Evolutionary conservation across 2,113 vertebrate species (phyloP), one percentile per base, ranked within the genome.

Genomic region (human): DNA sequence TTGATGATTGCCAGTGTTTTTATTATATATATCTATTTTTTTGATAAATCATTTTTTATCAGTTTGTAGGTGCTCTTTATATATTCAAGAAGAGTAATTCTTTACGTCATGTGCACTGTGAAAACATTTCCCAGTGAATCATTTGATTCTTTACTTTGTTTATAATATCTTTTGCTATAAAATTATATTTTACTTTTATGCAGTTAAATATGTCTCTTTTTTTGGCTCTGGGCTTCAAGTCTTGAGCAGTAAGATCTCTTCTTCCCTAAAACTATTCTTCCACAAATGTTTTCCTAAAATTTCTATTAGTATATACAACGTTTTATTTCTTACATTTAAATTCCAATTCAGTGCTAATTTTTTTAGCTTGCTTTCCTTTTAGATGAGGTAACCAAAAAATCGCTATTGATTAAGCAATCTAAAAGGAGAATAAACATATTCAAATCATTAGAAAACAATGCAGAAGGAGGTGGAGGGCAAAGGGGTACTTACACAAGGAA

Each of bases 361-460:
- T 80, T 84, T 86, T 55, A 92, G 13, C 57, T 89, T 64, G 64
- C 23, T 89, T 92, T 96, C 90, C 52, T 95, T 73, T 35, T 52
- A 27, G 66, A 72, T 86, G n/a, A 8, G 30, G 11, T 30, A 48
- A 22, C 55, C 12, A 79, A 80, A 59, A 4, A 8, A 93, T 14
- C 12, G 55, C 20, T 32, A 78, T 90, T 61, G 84, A 88, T 45
- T 30, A 93, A 94, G 25, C 4, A 68, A n/a, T 48, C 23, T 84
- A 64, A 30, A 59, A 86, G 66, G 55, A 68, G 14, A 72, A 45
- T 45, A 55, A 0, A 82, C 4, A 64, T n/a, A 72, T 72, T 32
- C 6, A 88, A 52, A 75, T 76, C n/a, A 85, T 70, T 61, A 38
- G 45, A 87, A 91, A 93, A 43, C 23, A 88, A 52, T 79, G 4